Evolutionary conservation across 2,113 vertebrate genomes (phyloP), one percentile per base, ranked within the genome.

Genomic region (Noctilio leporinus): DNA sequence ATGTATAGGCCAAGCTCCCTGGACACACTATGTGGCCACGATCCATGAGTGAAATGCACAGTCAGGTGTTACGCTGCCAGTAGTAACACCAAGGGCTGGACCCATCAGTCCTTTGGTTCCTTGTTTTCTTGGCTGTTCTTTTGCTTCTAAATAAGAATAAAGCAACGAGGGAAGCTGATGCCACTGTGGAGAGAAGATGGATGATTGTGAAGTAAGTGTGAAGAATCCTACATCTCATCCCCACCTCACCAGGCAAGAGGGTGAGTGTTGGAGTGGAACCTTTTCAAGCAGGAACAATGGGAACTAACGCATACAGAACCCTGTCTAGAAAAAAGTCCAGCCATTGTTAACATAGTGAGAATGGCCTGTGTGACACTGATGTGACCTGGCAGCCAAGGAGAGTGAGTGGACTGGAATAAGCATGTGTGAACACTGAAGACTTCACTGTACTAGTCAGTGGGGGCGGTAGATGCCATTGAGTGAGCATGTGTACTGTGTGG

Each of bases 1-100:
- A 15, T 5, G 1, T 3, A 15, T 45, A 76, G 7, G 4, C 17
- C 43, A 64, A 3, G 3, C 6, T 64, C 26, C 26, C 1, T 45
- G 33, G 22, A 35, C 15, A 16, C 5, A 30, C 19, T 3, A 15
- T 3, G 4, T 26, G 10, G 51, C 16, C 43, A 35, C 43, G 22
- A 49, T 14, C 30, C 16, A 19, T 4, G 19, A 84, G 22, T 45
- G 80, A 67, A 67, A 57, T 28, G n/a, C 3, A 40, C 7, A 28
- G 7, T 51, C 30, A 30, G 15, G 24, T 85, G 57, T 26, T 51
- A 4, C 2, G 51, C 86, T 35, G 47, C 14, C 43, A 28, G n/a
- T 6, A 51, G n/a, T 38, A 38, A 53, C 26, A 57, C 6, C 10
- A 55, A 80, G 86, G 19, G 0, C 45, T 33, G 14, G 14, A 24